Evolutionary conservation across 2,888 invertebrate species (phyloP).

Genomic region (Eretmocerus hayati): DNA sequence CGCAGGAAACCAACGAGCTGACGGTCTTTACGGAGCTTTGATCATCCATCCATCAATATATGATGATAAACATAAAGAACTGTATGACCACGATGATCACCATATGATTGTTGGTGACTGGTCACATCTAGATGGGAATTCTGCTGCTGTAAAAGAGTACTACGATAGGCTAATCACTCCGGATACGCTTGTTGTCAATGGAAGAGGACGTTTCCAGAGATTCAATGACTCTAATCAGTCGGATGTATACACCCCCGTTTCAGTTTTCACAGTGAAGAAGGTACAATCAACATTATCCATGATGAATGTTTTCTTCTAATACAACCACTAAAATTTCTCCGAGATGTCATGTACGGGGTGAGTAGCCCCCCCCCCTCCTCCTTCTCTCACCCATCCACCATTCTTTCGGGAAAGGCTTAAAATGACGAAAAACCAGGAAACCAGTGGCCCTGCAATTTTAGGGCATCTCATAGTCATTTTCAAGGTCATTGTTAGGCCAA

Average conservation of each 20-base stretch:
- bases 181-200: constrained; percentile 73
- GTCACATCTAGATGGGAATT: constrained; percentile 64
- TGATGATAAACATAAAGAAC: constrained; percentile 55
- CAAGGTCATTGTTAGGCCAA: no score
- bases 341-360: no score
- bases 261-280: constrained; percentile 61
- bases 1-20: constrained; percentile 79
- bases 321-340: no score
- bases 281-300: no score
- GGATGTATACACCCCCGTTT: constrained; percentile 51
- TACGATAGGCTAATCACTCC: constrained; percentile 77
- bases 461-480: no score
- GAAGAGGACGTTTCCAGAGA: constrained; percentile 52
- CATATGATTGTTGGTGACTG: constrained; percentile 74
- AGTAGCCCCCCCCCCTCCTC: no score
- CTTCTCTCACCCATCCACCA: no score
- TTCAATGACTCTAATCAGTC: no score
- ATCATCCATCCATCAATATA: constrained; percentile 64
- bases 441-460: no score
- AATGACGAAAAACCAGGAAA: no score
- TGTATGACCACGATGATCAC: constrained; percentile 79
- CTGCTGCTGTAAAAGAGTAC: constrained; percentile 74
- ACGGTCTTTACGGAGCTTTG: constrained; percentile 74
- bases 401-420: no score
- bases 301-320: no score